Evolutionary conservation across 1,140 invertebrate species (phyloP), one percentile per base, ranked within the genome.

Genomic region (Heliconius himera): DNA sequence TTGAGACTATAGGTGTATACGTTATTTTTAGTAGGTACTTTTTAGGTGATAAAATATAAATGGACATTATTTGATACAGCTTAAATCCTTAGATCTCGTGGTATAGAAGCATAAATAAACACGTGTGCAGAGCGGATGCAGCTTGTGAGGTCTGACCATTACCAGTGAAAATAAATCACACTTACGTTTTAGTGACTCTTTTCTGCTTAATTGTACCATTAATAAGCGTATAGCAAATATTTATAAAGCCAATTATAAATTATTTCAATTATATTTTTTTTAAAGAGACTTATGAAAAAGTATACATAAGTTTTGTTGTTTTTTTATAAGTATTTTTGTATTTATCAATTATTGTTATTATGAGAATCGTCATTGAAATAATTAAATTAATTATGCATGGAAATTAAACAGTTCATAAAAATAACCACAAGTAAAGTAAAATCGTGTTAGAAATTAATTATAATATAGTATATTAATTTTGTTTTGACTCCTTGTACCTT

Each of bases 121-220:
- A 75, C 74, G 70, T 76, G 77, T 79, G 41, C 79, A 26, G 70
- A 72, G 36, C 78, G 81, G 81, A 82, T 80, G 74, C 78, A 36
- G 16, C 72, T 36, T 82, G 81, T 82, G 81, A 74, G 81, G 81
- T 79, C 74, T 11, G 77, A 76, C 74, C 76, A 76, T 81, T 81
- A 78, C 71, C 54, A 74, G 73, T 54, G 74, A 76, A 46, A 66
- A 76, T 81, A 77, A 81, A 77, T 81, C 75, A 73, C 71, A 77
- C 29, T 77, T 77, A 22, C 16, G 72, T 22, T 73, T 73, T 38
- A 72, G 20, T 73, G 49, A 20, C 26, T 20, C 5, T 49, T 73
- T 73, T 73, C 6, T 29, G 16, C 2, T n/a, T 22, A 51, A 38
- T 73, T 73, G 22, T 16, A 29, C 2, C 33, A 73, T 49, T 29